Conservation (phyloP, 2,797 vertebrate genomes). For the Luscinia luscinia region DNA sequence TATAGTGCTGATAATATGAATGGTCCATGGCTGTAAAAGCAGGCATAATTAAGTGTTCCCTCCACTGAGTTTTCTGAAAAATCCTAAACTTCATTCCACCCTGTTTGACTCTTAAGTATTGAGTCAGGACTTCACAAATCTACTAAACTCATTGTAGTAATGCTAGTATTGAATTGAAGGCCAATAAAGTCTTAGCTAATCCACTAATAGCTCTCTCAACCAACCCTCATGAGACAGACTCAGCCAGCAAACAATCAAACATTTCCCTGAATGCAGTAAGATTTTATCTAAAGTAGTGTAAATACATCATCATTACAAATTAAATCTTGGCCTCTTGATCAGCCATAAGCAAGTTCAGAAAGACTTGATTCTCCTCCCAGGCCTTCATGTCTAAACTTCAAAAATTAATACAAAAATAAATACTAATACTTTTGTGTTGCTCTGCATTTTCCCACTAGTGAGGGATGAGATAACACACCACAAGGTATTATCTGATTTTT, state of each 20-base stretch:
- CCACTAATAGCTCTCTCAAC: background rate
- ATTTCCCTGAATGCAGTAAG: background rate
- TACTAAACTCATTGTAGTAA: background rate
- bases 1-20: background rate
- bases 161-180: background rate
- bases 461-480: background rate
- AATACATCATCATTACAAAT: background rate
- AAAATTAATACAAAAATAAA: background rate
- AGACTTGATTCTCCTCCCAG: background rate
- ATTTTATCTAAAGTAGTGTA: background rate
- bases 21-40: background rate
- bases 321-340: background rate
- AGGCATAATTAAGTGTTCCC: background rate
- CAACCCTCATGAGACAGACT: background rate
- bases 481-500: background rate
- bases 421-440: background rate
- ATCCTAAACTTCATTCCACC: background rate
- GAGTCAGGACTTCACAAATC: background rate
- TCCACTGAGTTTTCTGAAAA: background rate
- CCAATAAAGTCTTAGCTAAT: background rate
- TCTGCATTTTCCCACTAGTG: background rate
- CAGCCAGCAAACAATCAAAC: background rate
- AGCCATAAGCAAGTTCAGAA: background rate
- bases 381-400: background rate
- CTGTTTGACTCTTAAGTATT: background rate